phyloP scores from a whole-genome alignment of 2,113 vertebrate species.

The Stigmatopora nigra region DNA sequence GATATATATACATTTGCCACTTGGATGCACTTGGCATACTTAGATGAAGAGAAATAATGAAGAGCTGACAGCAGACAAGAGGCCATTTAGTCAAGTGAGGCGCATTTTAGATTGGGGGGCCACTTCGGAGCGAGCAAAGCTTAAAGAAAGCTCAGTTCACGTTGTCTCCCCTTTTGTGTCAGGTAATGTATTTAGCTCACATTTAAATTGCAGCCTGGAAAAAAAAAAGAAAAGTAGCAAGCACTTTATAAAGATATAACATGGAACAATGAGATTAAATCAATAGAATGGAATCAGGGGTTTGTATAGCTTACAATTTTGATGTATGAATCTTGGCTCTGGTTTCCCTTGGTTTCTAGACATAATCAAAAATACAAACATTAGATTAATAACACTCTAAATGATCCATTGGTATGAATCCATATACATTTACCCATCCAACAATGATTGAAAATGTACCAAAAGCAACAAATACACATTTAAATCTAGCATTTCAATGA shows the following conservation, averaged over 20 bases:
- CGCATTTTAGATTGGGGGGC: conserved; percentile 30
- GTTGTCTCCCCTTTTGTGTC: background rate
- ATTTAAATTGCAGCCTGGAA: background rate
- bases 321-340: background rate
- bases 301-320: background rate
- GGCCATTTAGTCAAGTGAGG: conserved; percentile 52
- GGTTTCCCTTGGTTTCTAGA: background rate
- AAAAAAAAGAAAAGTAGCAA: background rate
- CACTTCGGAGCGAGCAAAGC: conserved; percentile 41
- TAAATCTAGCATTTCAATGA: too few relatives aligned
- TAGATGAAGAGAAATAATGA: conserved; percentile 49
- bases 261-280: conserved; percentile 1
- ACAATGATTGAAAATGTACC: too few relatives aligned
- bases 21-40: conserved; percentile 23
- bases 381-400: too few relatives aligned
- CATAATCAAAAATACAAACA: too few relatives aligned
- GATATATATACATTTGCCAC: conserved; percentile 9
- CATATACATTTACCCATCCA: too few relatives aligned
- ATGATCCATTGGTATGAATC: too few relatives aligned
- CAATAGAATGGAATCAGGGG: background rate
- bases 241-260: background rate
- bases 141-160: conserved; percentile 17
- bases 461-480: too few relatives aligned
- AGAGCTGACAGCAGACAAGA: conserved; percentile 42
- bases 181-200: background rate